phyloP scores from a whole-genome alignment of 2,113 vertebrate genomes.

The Phyllopteryx taeniolatus region DNA sequence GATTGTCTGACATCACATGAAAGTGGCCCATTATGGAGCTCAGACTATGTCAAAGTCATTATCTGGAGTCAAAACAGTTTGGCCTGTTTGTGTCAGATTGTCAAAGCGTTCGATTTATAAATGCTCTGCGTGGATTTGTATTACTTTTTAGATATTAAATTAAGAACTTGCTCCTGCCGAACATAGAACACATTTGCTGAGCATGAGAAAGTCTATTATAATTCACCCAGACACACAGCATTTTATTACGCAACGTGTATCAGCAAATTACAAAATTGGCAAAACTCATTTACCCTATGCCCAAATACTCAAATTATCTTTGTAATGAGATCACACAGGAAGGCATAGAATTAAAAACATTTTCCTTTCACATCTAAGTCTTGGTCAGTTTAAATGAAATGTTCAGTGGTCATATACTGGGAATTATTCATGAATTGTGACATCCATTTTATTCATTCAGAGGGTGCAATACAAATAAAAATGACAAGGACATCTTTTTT shows the following conservation, averaged over 20 bases:
- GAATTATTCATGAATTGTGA: conserved; percentile 45
- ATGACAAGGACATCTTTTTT: conserved; percentile 39
- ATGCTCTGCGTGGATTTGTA: conserved; percentile 38
- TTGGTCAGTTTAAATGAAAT: not conserved
- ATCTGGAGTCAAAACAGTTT: not conserved
- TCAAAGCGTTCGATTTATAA: conserved; percentile 59
- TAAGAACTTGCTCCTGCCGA: conserved; percentile 6
- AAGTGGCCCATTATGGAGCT: not conserved
- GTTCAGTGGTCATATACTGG: conserved; percentile 34
- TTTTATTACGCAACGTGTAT: not conserved
- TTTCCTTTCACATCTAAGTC: not conserved
- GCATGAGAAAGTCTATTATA: not conserved
- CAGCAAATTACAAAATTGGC: not conserved
- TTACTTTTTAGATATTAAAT: conserved; percentile 8
- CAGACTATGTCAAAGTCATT: not conserved
- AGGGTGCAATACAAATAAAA: conserved; percentile 58
- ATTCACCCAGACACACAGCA: not conserved
- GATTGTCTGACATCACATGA: not conserved
- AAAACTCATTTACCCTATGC: not conserved
- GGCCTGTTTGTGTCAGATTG: conserved; percentile 51
- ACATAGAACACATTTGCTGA: not conserved
- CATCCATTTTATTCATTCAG: conserved; percentile 56
- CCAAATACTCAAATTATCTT: conserved; percentile 9
- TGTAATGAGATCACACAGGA: conserved; percentile 11
- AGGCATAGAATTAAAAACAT: conserved; percentile 15